Evolutionary conservation across 2,797 vertebrate species (phyloP).

Genomic region (Synanceia verrucosa): DNA sequence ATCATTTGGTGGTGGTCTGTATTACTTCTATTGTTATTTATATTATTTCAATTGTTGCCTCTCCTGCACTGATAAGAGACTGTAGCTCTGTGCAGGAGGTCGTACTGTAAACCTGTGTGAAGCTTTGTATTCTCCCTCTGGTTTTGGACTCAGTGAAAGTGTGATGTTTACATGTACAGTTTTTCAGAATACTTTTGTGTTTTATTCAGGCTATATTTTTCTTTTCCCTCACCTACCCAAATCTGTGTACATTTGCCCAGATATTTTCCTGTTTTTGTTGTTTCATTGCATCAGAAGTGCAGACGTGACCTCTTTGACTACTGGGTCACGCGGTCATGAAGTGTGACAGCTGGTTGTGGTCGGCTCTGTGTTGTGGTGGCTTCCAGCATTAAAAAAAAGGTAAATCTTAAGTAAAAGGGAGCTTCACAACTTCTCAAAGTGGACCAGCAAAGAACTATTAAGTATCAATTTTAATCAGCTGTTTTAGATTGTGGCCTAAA

Average conservation of each 20-base stretch:
- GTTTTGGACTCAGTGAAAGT: constrained; percentile 99
- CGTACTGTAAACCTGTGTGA: constrained; percentile 99
- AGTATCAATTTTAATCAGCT: constrained; percentile 66
- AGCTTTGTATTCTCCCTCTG: constrained; percentile 96
- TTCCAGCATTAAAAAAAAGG: constrained; percentile 64
- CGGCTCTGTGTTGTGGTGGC: constrained; percentile 66
- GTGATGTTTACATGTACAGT: constrained; percentile 99
- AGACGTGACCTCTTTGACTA: constrained; percentile 65
- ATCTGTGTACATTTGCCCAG: constrained; percentile 73
- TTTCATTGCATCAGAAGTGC: constrained; percentile 72
- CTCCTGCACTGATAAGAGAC: constrained; percentile 85
- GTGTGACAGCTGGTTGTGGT: constrained; percentile 51
- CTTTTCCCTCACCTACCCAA: constrained; percentile 17
- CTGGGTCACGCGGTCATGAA: constrained; percentile 61
- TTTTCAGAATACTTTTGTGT: constrained; percentile 78
- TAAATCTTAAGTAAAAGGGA: constrained; percentile 73
- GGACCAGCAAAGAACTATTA: constrained; percentile 72
- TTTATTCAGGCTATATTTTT: constrained; percentile 45
- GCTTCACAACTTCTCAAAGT: constrained; percentile 82
- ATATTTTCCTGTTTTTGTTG: constrained; percentile 52
- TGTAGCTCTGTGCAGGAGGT: constrained; percentile 85
- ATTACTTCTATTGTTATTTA: constrained; percentile 83
- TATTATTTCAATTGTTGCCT: constrained; percentile 83
- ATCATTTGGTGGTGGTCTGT: constrained; percentile 86
- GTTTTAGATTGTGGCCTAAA: constrained; percentile 70